Base-by-base conservation (phyloP, 1,140 invertebrate species). In the Hyposmocoma kahamanoa region DNA sequence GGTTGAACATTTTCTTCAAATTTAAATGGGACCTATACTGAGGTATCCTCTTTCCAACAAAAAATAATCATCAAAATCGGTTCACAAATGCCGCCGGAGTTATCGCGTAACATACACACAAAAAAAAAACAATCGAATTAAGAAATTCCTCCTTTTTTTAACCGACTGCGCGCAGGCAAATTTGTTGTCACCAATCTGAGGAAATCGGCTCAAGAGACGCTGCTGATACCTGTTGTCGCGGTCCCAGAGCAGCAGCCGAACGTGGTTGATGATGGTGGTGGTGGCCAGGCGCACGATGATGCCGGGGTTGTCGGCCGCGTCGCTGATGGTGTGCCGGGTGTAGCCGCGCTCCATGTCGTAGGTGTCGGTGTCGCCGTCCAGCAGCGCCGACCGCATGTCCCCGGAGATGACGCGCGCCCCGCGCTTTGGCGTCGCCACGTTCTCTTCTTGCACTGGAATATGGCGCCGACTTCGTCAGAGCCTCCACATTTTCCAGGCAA, bases 261-360 rank as follows among this genome's bases (percentile, higher is more conserved):
- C 91, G 68, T 97, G 94, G 89, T 99, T 99, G 55, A 99, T 91
- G 68, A 99, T 98, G 72, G 91, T 95, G 47, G 94, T 93, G 34
- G 90, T 92, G 43, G 93, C 94, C 11, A 99, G 89, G 73, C 96
- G 93, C 10, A 99, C 92, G 0, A 96, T 88, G 74, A 99, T 98
- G 44, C 95, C 93, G 53, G 91, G 89, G 73, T 92, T 91, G 55
- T 92, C 87, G 50, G 67, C 46, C 28, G 68, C 75, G 49, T 97
- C 96, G 61, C 92, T 94, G 69, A 99, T 99, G 26, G 93, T 91
- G 86, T 99, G 97, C 2, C 96, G 90, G 0, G 97, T 97, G 73
- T 98, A 98, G 0, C 92, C 96, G 62, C 92, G 88, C 74, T 98
- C 96, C 90, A 97, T 94, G 81, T 98, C 96, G 83, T 98, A 98